These are phyloP conservation scores for Tauraco hartlaubi DNA, from an alignment of 2,797 vertebrate genomes.

Conservation along the genomic window DNA sequence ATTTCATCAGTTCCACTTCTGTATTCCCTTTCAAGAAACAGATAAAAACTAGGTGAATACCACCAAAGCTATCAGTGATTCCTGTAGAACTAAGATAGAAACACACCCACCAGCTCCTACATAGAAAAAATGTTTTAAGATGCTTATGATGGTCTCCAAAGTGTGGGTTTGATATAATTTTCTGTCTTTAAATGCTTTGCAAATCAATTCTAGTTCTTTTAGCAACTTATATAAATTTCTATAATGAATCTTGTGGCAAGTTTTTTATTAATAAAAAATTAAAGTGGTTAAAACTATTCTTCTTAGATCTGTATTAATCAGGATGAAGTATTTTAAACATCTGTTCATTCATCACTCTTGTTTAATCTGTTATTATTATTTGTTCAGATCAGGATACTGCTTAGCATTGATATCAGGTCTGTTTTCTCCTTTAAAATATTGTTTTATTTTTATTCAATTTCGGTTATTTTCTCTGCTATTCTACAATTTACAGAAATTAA, in stretches of 20 bases:
- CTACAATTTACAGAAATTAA: background rate
- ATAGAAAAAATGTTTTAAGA: background rate
- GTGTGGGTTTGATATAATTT: background rate
- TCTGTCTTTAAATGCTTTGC: background rate
- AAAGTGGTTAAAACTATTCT: background rate
- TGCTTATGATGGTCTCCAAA: background rate
- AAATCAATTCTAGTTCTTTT: background rate
- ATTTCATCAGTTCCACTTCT: background rate
- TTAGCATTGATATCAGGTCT: rapidly evolving
- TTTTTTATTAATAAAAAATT: background rate
- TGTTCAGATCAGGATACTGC: background rate
- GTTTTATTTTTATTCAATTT: background rate
- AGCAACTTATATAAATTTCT: background rate
- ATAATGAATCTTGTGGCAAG: background rate
- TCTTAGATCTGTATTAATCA: background rate
- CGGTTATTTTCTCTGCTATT: background rate
- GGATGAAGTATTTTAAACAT: background rate
- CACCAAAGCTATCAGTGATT: background rate
- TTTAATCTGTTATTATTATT: background rate
- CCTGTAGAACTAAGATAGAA: background rate
- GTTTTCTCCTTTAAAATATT: background rate
- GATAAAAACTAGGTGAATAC: background rate
- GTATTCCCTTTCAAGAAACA: background rate
- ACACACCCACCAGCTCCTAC: background rate
- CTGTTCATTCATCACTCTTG: background rate